Percentiles rank a stretch among this genome's conserved stretches.
Conservation (phyloP, 2,113 vertebrate species). For the Macheiramphus alcinus region DNA sequence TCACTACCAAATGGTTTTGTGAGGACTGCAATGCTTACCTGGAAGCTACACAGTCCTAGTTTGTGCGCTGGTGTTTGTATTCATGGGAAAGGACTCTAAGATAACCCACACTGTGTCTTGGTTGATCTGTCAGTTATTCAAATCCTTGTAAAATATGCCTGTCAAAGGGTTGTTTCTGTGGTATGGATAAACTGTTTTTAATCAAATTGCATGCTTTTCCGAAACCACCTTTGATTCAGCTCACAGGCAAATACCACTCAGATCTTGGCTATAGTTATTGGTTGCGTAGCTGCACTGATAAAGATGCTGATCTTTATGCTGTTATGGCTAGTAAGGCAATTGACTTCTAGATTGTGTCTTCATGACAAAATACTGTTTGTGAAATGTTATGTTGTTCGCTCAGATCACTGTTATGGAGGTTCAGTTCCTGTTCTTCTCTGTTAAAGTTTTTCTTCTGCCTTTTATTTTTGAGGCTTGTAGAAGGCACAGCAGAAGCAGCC, state of each 20-base stretch:
- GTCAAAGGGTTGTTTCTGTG: neutral
- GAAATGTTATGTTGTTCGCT: neutral
- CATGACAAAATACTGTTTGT: neutral
- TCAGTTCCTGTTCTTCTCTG: neutral
- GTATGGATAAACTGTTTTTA: neutral
- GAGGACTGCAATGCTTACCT: neutral
- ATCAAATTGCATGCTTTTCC: neutral
- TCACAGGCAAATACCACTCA: neutral
- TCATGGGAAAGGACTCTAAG: neutral
- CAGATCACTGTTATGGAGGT: neutral
- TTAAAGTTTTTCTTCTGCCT: neutral
- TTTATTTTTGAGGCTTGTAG: neutral
- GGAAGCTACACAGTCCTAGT: neutral
- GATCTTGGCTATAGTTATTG: neutral
- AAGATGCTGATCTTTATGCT: neutral
- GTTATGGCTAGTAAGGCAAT: neutral
- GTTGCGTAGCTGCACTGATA: neutral
- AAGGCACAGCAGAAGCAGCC: neutral
- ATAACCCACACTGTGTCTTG: neutral
- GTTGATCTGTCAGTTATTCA: neutral
- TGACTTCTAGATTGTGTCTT: neutral
- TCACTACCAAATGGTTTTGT: neutral
- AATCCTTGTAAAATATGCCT: neutral
- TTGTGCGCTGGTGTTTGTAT: neutral
- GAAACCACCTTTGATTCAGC: neutral